Evolutionary conservation across 2,797 vertebrate species (phyloP), one percentile per base, ranked within the genome.

Genomic region (Erpetoichthys calabaricus): DNA sequence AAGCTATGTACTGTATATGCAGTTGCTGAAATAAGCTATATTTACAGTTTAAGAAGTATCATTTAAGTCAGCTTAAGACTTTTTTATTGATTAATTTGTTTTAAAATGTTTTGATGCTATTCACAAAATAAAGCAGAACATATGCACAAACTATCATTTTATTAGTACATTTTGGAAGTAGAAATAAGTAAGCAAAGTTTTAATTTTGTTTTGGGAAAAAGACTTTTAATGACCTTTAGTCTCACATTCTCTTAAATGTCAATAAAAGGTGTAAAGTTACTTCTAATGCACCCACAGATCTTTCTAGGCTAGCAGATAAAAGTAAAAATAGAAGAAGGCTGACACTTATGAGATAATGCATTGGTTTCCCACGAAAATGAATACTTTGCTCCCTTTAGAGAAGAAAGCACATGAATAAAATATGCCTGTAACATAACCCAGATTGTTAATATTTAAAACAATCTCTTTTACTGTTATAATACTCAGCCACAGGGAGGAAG

Each of bases 341-440:
- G 57, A 54, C 67, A 67, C 66, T 25, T 67, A 56, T 49, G 47
- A 56, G 63, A 64, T 69, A 64, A 49, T 58, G 65, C 73, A 64
- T 74, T 71, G 60, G 60, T 64, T 68, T 70, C 71, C 63, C 56
- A n/a, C 70, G 72, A 73, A 78, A 62, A 57, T 49, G 67, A 80
- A 72, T 66, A 64, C 62, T 5, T 49, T 25, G 25, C 25, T 25
- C 25, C 25, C 25, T 25, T 25, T 25, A 25, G 25, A 49, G n/a
- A 49, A 25, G n/a, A 7, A 49, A 7, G 7, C 47, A 49, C 5
- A 49, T 7, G 47, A 6, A 49, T 4, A 25, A 25, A 25, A 25
- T 25, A 7, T 49, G 47, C 7, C 7, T 49, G 47, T 49, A 49
- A 7, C 47, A 7, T 7, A 49, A 49, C n/a, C 47, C n/a, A 5